These are phyloP conservation scores for Thripadectes ignobilis DNA, from an alignment of 2,797 vertebrate genomes.

Conservation along the genomic window DNA sequence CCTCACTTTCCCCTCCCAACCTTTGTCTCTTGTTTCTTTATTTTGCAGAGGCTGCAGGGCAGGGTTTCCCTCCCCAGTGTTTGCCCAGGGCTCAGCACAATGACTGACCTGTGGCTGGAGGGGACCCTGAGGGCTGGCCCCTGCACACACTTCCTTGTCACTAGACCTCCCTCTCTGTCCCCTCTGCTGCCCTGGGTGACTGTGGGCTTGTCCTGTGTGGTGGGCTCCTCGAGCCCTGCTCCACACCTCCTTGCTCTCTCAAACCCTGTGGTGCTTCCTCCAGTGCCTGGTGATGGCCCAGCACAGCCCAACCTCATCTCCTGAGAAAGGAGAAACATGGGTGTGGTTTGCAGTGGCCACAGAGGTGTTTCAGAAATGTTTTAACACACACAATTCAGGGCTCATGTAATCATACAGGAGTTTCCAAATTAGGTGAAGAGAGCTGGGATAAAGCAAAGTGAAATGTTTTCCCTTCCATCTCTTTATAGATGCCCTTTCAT, in stretches of 20 bases:
- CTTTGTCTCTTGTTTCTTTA: constrained; percentile 64
- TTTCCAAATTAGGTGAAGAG: not conserved
- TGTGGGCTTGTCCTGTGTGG: rapidly evolving
- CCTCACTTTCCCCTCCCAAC: constrained; percentile 62
- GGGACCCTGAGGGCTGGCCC: not conserved
- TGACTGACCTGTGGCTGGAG: constrained; percentile 27
- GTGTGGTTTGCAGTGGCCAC: not conserved
- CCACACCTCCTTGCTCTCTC: not conserved
- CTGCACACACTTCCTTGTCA: not conserved
- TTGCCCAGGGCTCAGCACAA: constrained; percentile 52
- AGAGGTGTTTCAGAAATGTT: not conserved
- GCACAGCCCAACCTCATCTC: not conserved
- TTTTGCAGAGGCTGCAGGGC: constrained; percentile 44
- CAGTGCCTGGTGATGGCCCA: not conserved
- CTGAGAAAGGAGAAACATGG: not conserved
- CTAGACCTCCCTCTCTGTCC: not conserved
- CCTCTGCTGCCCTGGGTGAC: not conserved
- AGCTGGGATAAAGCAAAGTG: not conserved
- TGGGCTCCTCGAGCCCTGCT: not conserved
- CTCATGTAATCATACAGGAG: not conserved
- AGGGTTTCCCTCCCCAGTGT: constrained; percentile 60
- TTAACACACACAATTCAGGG: rapidly evolving
- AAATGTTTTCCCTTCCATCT: not conserved
- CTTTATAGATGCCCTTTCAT: not conserved
- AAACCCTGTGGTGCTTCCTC: not conserved